Evolutionary conservation across 2,888 invertebrate species (phyloP).

Genomic region (Drosophila nr. medialis): DNA sequence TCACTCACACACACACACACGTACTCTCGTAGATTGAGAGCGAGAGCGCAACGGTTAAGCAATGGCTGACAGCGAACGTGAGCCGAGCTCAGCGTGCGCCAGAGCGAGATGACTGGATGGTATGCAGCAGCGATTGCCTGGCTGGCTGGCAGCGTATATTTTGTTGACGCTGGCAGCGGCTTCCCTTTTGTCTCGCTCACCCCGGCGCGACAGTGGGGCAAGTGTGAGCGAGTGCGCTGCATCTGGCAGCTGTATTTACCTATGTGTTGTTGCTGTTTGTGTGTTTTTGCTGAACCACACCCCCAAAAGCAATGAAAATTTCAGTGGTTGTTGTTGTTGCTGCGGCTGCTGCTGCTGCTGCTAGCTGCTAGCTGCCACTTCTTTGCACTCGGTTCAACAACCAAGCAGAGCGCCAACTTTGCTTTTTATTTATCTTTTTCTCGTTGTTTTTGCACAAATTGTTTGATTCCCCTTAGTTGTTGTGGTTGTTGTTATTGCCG

Average conservation of each 20-base stretch:
- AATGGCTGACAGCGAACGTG: conserved; percentile 62
- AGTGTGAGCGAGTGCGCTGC: conserved; percentile 52
- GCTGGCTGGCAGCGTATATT: conserved; percentile 46
- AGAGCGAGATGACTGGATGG: conserved; percentile 29
- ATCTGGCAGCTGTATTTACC: conserved; percentile 71
- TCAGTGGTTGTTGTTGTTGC: conserved; percentile 22
- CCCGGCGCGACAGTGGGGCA: no score
- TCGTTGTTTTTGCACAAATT: conserved; percentile 54
- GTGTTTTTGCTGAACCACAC: conserved; percentile 64
- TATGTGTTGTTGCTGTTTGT: conserved; percentile 70
- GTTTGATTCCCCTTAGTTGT: conserved; percentile 49
- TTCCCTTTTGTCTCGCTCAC: conserved; percentile 31
- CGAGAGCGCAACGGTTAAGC: conserved; percentile 59
- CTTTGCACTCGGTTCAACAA: conserved; percentile 57
- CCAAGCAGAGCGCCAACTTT: conserved; percentile 54
- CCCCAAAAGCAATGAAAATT: conserved; percentile 61
- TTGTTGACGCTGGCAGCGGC: conserved; percentile 21
- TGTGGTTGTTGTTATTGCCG: conserved; percentile 39
- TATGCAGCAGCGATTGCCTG: conserved; percentile 25
- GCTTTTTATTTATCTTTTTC: conserved; percentile 27
- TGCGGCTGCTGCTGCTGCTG: conserved; percentile 5
- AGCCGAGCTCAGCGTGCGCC: not conserved
- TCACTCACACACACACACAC: conserved; percentile 19
- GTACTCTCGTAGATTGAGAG: conserved; percentile 14
- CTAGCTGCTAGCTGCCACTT: conserved; percentile 41